Base-by-base conservation (phyloP, 2,797 vertebrate genomes). In the Odontamblyopus lacepedii region DNA sequence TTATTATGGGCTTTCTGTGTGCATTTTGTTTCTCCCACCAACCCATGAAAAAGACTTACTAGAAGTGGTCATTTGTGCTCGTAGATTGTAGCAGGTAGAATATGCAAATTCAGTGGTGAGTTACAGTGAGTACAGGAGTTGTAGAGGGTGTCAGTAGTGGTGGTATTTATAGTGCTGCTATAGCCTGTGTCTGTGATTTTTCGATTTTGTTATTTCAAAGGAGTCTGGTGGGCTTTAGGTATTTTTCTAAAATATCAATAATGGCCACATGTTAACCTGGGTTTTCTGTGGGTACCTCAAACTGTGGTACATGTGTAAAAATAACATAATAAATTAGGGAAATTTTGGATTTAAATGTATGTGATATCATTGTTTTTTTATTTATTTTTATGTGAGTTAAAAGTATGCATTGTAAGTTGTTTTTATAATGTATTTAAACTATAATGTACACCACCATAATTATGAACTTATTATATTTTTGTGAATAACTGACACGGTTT, bases 1-100 rank as follows among this genome's bases (percentile, higher is more conserved):
- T 73, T 83, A 83, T 77, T 81, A 76, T 63, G 41, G 62, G 66
- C 29, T 75, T 74, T 72, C 73, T 75, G 56, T 55, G 30, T 77
- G 72, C 3, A 11, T 72, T 76, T 77, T 72, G 60, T 67, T 63
- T 53, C 13, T 4, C 27, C 41, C 30, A 2, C 11, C 66, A 55
- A 48, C 77, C 75, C 80, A 29, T 38, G 30, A 71, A 74, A 85
- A 84, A 81, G 74, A 11, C 23, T 13, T 86, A 83, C 82, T 84
- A 88, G 80, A 83, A n/a, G 71, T 66, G 76, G 63, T 81, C 69
- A 89, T 86, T 81, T 79, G 77, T 76, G 77, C 70, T 71, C 69
- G 73, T 55, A 67, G 76, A 69, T 73, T 59, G n/a, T 76, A 76
- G 80, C 73, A 79, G 83, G 79, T 79, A 64, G 11, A 66, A 78